Evolutionary conservation across 2,888 invertebrate genomes (phyloP).

Genomic region (Tenthredo distinguenda): DNA sequence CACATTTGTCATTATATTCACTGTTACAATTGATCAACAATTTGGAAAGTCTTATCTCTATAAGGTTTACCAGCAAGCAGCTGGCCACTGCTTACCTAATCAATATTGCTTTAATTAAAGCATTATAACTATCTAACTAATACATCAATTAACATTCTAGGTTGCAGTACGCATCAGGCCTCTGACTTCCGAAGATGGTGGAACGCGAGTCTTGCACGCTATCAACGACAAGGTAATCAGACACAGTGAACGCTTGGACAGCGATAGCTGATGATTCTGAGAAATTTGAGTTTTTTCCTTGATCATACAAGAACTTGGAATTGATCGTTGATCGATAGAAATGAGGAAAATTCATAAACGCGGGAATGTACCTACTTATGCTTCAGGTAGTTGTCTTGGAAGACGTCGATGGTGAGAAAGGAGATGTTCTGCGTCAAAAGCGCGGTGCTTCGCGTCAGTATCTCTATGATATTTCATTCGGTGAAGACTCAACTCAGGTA

Average conservation of each 20-base stretch:
- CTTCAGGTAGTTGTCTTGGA: slow-evolving; percentile 84
- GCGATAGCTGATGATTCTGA: slow-evolving; percentile 12
- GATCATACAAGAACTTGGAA: background rate
- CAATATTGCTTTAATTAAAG: background rate
- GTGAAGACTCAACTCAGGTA: slow-evolving; percentile 92
- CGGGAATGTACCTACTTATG: background rate
- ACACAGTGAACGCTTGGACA: background rate
- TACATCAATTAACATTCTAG: slow-evolving; percentile 76
- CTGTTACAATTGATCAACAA: too few species aligned
- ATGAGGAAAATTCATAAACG: background rate
- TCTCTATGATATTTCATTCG: slow-evolving; percentile 94
- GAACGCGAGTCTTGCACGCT: slow-evolving; percentile 86
- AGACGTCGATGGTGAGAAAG: slow-evolving; percentile 81
- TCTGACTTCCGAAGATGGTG: slow-evolving; percentile 86
- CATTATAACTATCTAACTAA: background rate
- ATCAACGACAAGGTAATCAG: slow-evolving; percentile 87
- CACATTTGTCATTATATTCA: too few species aligned
- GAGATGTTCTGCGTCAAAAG: slow-evolving; percentile 85
- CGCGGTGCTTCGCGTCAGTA: slow-evolving; percentile 89
- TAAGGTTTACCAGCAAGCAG: background rate
- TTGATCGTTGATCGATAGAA: background rate
- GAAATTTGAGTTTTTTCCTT: background rate
- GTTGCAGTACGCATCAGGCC: slow-evolving; percentile 96
- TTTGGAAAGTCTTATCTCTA: background rate
- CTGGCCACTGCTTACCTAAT: background rate